A percentile compares a stretch with the other conserved stretches of the same genome.
phyloP scores from a whole-genome alignment of 2,888 invertebrate species.

The Lochmaea capreae region DNA sequence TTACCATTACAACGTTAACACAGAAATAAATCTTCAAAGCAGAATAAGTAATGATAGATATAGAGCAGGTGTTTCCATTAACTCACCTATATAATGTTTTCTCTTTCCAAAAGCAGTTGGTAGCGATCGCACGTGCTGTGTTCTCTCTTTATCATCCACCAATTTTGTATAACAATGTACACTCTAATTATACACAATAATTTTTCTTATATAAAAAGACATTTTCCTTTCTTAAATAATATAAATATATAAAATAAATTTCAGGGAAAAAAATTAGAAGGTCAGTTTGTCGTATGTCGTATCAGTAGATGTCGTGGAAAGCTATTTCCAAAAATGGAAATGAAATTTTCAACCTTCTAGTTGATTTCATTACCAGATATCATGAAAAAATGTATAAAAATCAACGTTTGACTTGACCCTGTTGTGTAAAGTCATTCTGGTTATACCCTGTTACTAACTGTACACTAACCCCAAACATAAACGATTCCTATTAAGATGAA shows the following conservation, averaged over 20 bases:
- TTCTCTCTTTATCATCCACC: neutral
- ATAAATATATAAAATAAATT: too few species aligned
- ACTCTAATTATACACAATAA: neutral
- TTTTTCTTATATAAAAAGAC: too few species aligned
- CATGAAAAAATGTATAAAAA: neutral
- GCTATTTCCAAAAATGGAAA: too few species aligned
- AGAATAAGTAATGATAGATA: conserved; percentile 43
- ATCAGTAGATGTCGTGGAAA: too few species aligned
- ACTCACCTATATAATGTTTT: conserved; percentile 52
- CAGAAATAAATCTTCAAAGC: conserved; percentile 31
- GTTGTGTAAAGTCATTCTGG: neutral
- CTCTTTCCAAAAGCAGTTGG: conserved; percentile 60
- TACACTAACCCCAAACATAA: conserved; percentile 1
- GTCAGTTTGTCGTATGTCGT: too few species aligned
- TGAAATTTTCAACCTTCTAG: too few species aligned
- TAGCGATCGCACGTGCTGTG: conserved; percentile 57
- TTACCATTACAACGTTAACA: conserved; percentile 31
- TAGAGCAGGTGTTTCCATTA: conserved; percentile 54
- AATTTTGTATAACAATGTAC: too few species aligned
- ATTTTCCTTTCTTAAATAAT: too few species aligned
- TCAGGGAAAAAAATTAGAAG: too few species aligned
- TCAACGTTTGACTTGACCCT: neutral
- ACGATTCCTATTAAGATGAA: neutral
- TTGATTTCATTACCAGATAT: too few species aligned
- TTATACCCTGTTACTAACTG: conserved; percentile 1